These are phyloP conservation scores for Coregonus ussuriensis DNA, from an alignment of 2,797 vertebrate genomes.

Conservation along the genomic window DNA sequence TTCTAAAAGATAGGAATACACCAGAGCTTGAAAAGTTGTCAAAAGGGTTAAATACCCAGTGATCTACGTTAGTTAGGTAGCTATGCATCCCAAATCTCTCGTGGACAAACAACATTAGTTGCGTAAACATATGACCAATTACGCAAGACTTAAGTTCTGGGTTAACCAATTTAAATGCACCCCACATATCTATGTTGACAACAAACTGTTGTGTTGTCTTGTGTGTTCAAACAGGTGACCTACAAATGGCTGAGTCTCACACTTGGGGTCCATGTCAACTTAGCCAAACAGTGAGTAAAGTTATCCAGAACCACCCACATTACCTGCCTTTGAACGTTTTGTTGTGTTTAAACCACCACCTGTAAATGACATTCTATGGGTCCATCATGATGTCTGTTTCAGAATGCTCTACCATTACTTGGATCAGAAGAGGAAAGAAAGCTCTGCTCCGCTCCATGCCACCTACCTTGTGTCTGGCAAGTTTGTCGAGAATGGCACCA, in stretches of 20 bases:
- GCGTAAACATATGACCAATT: too few relatives aligned
- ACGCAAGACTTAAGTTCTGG: too few relatives aligned
- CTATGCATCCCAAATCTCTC: too few relatives aligned
- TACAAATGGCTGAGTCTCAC: constrained; percentile 98
- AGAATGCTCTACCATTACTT: constrained; percentile 96
- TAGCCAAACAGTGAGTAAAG: constrained; percentile 91
- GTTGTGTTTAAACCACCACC: background rate
- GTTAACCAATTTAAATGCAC: background rate
- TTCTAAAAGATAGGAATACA: background rate
- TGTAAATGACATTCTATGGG: background rate
- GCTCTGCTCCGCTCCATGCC: constrained; percentile 84
- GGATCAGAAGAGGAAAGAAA: constrained; percentile 90
- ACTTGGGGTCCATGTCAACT: constrained; percentile 94
- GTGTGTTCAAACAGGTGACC: constrained; percentile 80
- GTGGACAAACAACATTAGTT: too few relatives aligned
- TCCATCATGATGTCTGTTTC: constrained; percentile 21
- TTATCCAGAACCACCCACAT: background rate
- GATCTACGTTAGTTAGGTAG: too few relatives aligned
- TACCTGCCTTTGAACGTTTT: background rate
- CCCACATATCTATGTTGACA: background rate
- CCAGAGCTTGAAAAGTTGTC: background rate
- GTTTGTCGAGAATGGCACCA: constrained; percentile 79
- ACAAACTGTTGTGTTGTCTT: background rate
- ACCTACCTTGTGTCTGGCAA: constrained; percentile 92
- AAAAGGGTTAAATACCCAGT: background rate